These are phyloP conservation scores for Narcine bancroftii DNA, from an alignment of 2,113 vertebrate genomes.

Conservation along the genomic window DNA sequence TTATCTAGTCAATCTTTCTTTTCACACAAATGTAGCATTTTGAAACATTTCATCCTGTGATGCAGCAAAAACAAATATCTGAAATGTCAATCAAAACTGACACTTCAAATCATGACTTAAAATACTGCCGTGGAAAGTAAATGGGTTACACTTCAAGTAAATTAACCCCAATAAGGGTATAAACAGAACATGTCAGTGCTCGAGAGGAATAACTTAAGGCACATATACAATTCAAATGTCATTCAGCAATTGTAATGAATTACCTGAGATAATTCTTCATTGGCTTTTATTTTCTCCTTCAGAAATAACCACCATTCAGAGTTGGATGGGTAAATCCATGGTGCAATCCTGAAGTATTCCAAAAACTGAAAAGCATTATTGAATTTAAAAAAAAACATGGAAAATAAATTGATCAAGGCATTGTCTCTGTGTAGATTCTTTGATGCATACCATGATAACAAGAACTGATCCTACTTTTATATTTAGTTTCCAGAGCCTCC, in stretches of 20 bases:
- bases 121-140: not conserved
- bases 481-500: not conserved
- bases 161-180: not conserved
- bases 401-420: not conserved
- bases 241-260: not conserved
- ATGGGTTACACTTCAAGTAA: not conserved
- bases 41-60: not conserved
- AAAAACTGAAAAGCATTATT: slow-evolving; percentile 60
- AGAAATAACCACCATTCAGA: slow-evolving; percentile 78
- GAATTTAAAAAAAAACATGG: not conserved
- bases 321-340: slow-evolving; percentile 65
- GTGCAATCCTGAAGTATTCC: slow-evolving; percentile 53
- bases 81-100: slow-evolving; percentile 24
- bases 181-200: not conserved
- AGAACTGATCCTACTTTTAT: not conserved
- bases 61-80: not conserved
- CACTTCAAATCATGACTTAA: not conserved
- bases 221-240: not conserved
- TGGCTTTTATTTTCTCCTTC: slow-evolving; percentile 68
- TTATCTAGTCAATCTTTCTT: not conserved
- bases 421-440: not conserved
- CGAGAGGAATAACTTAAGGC: not conserved
- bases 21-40: not conserved
- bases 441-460: not conserved
- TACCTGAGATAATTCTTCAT: slow-evolving; percentile 74